Base-by-base conservation (phyloP, 2,113 vertebrate genomes). In the Mormyrus lacerda region DNA sequence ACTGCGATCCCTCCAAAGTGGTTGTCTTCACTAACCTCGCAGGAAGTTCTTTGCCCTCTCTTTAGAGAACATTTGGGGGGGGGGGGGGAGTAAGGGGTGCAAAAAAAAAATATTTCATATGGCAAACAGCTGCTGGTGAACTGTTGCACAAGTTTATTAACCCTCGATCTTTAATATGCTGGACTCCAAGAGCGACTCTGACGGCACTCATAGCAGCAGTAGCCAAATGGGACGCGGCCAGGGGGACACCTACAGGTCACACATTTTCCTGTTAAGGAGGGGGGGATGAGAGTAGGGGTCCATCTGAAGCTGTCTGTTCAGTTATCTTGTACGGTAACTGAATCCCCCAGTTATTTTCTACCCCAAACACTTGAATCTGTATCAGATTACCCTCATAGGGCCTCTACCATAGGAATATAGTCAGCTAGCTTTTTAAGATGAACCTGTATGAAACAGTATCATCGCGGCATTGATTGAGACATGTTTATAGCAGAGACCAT, bases 71-170 rank as follows among this genome's bases (percentile, higher is more conserved):
- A 9, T 79, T 55, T 58, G 19, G 55, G 45, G 45, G 31, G 44
- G 65, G 9, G 0, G 2, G 24, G 8, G 61, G 24, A 35, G 65
- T 21, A 2, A 35, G 42, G 1, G 35, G 47, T 3, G 39, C 11
- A 31, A n/a, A 53, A 86, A 86, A 89, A 73, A 85, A 50, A 87
- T 39, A 44, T 42, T 73, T 85, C 91, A 91, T 93, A 91, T 91
- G 91, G 91, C 89, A 61, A 79, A 31, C 92, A 93, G 90, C 91
- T 92, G 92, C 84, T 69, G 73, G 44, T 65, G 50, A 86, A 79
- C 84, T 58, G n/a, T 76, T 82, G 76, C 69, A 88, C 35, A 17
- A 88, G 45, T 85, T 73, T 88, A 76, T 21, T 83, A 82, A 90
- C 42, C 82, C 69, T 87, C 69, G 51, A 51, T 35, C 88, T 47